Conservation (phyloP, 2,797 vertebrate species). For the Sciurus vulgaris region DNA sequence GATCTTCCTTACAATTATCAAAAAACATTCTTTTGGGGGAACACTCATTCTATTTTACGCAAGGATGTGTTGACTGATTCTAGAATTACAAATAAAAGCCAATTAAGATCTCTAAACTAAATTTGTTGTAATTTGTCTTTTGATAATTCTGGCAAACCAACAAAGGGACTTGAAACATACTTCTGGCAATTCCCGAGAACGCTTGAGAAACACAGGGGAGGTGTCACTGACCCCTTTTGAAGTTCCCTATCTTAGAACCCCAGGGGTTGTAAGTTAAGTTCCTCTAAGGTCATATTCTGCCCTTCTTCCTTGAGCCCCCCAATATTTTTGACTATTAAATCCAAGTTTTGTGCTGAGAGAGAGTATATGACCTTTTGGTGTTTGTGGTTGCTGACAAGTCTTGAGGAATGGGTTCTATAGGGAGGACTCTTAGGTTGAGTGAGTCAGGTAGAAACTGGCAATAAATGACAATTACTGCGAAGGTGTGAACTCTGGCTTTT, state of each 20-base stretch:
- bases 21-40: neutral
- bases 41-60: neutral
- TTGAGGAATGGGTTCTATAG: neutral
- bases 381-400: neutral
- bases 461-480: neutral
- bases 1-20: constrained; percentile 39
- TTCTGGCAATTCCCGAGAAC: neutral
- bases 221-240: neutral
- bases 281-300: neutral
- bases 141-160: neutral
- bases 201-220: neutral
- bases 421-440: neutral
- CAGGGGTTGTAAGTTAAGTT: neutral
- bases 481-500: neutral
- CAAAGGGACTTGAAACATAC: neutral
- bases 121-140: neutral
- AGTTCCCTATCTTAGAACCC: neutral
- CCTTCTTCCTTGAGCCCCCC: neutral
- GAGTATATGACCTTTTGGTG: neutral
- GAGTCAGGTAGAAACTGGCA: neutral
- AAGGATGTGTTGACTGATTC: neutral
- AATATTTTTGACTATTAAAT: neutral
- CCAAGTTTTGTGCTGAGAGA: neutral
- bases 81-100: constrained; percentile 22
- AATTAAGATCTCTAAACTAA: neutral